A percentile compares a stretch with the other conserved stretches of the same genome.
Evolutionary conservation across 2,797 vertebrate genomes (phyloP).

Genomic region (Buceros bicornis): DNA sequence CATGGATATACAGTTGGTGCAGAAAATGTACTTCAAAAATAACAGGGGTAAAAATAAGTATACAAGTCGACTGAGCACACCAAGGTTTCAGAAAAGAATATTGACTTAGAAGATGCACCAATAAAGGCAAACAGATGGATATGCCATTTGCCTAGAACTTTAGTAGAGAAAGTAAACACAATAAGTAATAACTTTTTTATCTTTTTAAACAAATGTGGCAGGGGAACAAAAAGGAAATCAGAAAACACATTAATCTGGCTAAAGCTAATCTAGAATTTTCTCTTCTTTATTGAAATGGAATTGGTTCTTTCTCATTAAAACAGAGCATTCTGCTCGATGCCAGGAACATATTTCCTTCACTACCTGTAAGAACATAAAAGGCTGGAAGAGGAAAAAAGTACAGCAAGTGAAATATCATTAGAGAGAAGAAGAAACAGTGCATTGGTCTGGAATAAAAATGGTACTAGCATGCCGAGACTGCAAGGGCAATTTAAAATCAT

Average conservation of each 20-base stretch:
- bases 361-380: not conserved
- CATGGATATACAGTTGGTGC: not conserved
- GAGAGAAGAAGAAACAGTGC: not conserved
- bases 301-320: not conserved
- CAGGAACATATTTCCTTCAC: not conserved
- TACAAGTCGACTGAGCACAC: not conserved
- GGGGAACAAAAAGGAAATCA: not conserved
- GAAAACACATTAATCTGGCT: not conserved
- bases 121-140: not conserved
- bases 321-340: not conserved
- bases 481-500: not conserved
- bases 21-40: not conserved
- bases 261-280: not conserved
- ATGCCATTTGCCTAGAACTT: not conserved
- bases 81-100: not conserved
- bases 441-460: not conserved
- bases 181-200: no score
- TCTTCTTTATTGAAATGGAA: not conserved
- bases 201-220: not conserved
- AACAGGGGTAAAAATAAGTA: not conserved
- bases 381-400: not conserved
- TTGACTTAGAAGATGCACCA: not conserved
- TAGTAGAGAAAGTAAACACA: not conserved
- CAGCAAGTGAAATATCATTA: not conserved
- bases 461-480: not conserved